Base-by-base conservation (phyloP, 2,888 invertebrate genomes). In the Trichogramma dendrolimi region DNA sequence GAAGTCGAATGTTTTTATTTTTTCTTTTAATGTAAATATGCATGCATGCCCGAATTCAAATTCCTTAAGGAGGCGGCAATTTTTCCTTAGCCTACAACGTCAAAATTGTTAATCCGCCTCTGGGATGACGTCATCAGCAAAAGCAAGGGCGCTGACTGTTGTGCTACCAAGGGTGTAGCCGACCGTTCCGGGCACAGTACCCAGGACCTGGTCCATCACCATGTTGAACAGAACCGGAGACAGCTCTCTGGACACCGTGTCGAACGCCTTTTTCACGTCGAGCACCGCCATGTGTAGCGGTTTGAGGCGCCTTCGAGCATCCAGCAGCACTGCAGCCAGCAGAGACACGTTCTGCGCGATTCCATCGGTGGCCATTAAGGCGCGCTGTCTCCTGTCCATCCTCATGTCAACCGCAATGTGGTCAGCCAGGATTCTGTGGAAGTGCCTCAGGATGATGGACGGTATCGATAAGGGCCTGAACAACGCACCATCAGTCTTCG, bases 291-390 rank as follows among this genome's bases (percentile, higher is more conserved):
- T 5, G 7, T 59, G 66, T 0, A 69, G 38, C 10, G 62, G 58
- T 3, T 55, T 62, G 1, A 50, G n/a, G 0, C 50, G 11, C 0
- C 11, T 7, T 6, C 60, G 6, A 0, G 59, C 46, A n/a, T 62
- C 46, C 1, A 65, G 60, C n/a, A 71, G 65, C 11, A 72, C 62
- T 3, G 59, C 14, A 11, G 70, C 73, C 66, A 75, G 69, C 41
- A 75, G 64, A 56, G 68, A 69, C 46, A 72, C 63, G 58, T 74
- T 76, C n/a, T 75, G 73, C 56, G 72, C 72, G 54, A 71, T 71
- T 48, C 75, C 75, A 60, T 71, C 67, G n/a, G 70, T 47, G 51
- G 48, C 10, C 2, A 63, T 61, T 8, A 69, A 71, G 0, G 65
- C 69, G 10, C 63, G 27, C 40, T 71, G 69, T 6, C 67, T 10